Evolutionary conservation across 2,888 invertebrate species (phyloP), one percentile per base, ranked within the genome.

Genomic region (Temnothorax rugatulus): DNA sequence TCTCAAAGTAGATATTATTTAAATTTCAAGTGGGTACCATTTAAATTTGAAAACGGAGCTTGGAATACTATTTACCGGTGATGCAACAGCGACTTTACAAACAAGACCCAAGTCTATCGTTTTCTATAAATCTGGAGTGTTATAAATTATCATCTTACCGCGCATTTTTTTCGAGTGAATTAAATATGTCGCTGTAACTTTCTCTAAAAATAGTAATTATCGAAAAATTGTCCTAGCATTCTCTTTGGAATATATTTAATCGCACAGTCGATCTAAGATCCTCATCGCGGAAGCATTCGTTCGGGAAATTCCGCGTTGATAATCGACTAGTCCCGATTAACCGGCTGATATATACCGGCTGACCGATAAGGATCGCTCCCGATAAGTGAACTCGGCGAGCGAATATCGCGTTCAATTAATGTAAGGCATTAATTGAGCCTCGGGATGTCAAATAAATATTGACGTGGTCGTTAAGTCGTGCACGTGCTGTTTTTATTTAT

Each of bases 401-500:
- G 44, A 29, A 29, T 57, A 38, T 75, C 52, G 52, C 38, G 38
- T 41, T 73, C 38, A 44, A 79, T 79, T 79, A 79, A 74, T 47
- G 21, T 59, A 74, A 79, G 79, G 47, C 59, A 79, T 59, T 74
- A 74, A 74, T 52, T 34, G 76, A 59, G 79, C 34, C 59, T 74
- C 44, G 74, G 47, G 75, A 47, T 18, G 38, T 79, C 75, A 79
- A 79, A 73, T 74, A 79, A 79, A 79, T 74, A 79, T 74, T 47
- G 74, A 74, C 75, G 79, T 25, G 59, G 15, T 38, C 79, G 75
- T 71, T 79, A 79, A 74, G 75, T 59, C 59, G 57, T 7, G 57
- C 64, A 44, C 52, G 52, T 74, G 44, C 34, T 59, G 25, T 79
- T 79, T 79, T 79, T 79, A 79, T 79, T 79, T 79, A 79, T 79